Conservation (phyloP, 1,140 invertebrate species). For the Hylaeus anthracinus region DNA sequence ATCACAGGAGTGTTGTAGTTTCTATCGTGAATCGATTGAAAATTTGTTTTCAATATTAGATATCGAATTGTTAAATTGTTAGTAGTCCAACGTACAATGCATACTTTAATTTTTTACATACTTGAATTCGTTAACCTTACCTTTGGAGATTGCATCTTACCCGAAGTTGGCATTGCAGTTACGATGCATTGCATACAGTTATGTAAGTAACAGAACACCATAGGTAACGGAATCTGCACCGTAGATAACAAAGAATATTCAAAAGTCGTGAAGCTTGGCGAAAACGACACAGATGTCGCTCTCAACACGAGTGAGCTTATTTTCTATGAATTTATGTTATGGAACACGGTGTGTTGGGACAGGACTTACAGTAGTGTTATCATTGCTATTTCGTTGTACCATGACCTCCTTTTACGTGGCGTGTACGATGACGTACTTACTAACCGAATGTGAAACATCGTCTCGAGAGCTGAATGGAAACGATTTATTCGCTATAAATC, state of each 20-base stretch:
- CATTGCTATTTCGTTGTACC: slow-evolving; percentile 79
- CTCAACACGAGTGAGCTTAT: neutral
- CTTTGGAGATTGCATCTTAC: too few relatives aligned
- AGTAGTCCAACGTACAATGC: too few relatives aligned
- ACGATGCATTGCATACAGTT: too few relatives aligned
- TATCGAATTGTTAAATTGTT: too few relatives aligned
- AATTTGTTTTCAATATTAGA: too few relatives aligned
- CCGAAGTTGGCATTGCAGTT: too few relatives aligned
- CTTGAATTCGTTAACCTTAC: too few relatives aligned
- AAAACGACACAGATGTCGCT: neutral
- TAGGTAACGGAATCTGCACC: neutral
- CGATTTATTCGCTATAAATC: slow-evolving; percentile 57
- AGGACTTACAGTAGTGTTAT: slow-evolving; percentile 74
- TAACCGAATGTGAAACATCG: slow-evolving; percentile 79
- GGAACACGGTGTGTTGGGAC: slow-evolving; percentile 57
- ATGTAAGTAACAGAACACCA: too few relatives aligned
- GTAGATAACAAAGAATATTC: too few relatives aligned
- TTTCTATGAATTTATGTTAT: slow-evolving; percentile 57
- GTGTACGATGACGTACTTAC: slow-evolving; percentile 77
- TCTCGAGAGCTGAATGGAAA: slow-evolving; percentile 68
- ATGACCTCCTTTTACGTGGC: slow-evolving; percentile 79
- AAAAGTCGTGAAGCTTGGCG: neutral
- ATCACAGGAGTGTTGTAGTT: too few relatives aligned
- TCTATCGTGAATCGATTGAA: too few relatives aligned
- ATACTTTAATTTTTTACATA: too few relatives aligned